These are phyloP conservation scores for Lepus europaeus DNA, from an alignment of 2,113 vertebrate genomes.

Conservation along the genomic window DNA sequence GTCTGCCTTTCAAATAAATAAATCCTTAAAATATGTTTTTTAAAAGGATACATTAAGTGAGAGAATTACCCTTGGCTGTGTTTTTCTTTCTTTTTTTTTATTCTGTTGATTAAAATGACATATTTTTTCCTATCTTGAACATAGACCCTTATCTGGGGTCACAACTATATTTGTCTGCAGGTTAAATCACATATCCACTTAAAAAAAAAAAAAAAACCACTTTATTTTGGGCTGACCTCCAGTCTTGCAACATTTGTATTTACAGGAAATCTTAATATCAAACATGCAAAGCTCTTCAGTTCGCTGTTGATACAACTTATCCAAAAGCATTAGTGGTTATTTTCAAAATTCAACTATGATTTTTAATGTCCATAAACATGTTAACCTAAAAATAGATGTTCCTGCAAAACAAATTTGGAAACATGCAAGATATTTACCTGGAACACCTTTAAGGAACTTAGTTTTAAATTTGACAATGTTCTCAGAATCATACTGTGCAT, in stretches of 20 bases:
- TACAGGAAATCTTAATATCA: slow-evolving; percentile 8
- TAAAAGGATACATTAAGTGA: not conserved
- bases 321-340: slow-evolving; percentile 4
- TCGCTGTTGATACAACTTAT: not conserved
- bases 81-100: slow-evolving; percentile 40
- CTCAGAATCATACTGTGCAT: slow-evolving; percentile 37
- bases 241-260: slow-evolving; percentile 16
- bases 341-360: slow-evolving; percentile 45
- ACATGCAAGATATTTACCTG: slow-evolving; percentile 33
- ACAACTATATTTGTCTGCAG: slow-evolving; percentile 39
- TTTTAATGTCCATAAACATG: slow-evolving; percentile 55
- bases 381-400: slow-evolving; percentile 44
- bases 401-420: slow-evolving; percentile 41
- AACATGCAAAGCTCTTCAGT: not conserved
- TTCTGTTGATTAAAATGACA: slow-evolving; percentile 58
- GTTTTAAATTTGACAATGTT: slow-evolving; percentile 48
- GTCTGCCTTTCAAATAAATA: too few species aligned
- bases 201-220: not conserved
- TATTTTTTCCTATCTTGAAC: slow-evolving; percentile 55
- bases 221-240: slow-evolving; percentile 42
- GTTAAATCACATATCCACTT: slow-evolving; percentile 54
- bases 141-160: slow-evolving; percentile 25
- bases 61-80: not conserved
- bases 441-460: slow-evolving; percentile 3
- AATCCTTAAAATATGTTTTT: too few species aligned